Evolutionary conservation across 1,140 invertebrate genomes (phyloP), one percentile per base, ranked within the genome.

Genomic region (Cydia amplana): DNA sequence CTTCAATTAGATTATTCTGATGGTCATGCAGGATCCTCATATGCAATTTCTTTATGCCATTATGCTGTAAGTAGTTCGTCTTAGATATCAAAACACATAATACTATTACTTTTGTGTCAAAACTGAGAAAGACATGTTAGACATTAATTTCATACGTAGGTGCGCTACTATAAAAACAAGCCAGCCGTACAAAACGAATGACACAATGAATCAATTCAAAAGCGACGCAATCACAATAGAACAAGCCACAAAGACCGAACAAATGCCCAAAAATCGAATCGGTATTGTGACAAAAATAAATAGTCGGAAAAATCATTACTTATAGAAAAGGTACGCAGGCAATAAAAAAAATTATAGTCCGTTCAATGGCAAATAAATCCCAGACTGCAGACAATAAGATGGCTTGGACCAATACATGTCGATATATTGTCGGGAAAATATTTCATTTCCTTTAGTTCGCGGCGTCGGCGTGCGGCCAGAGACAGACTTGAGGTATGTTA

Each of bases 351-450:
- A 76, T 76, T 80, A 78, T 77, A 74, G 75, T 80, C 77, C 76
- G 77, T 80, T 77, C 70, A 76, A 51, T 67, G 76, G 76, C 76
- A 76, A 77, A 84, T 80, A 82, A 80, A 80, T 80, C 74, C 74
- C 80, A 82, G 80, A 55, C 67, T 73, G 75, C 23, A 73, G 73
- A 79, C 78, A 79, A 81, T 81, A 76, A 75, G 77, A 78, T 77
- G 76, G 25, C 75, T 63, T 72, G 67, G 72, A 74, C 77, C 78
- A 78, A 79, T 80, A 79, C 79, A 82, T 78, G 78, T 79, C 81
- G 78, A 82, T 84, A 82, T 84, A 82, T 81, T 81, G 83, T 84
- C 79, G 77, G 40, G 70, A 75, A 84, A 79, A 81, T 81, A 82
- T 81, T 84, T 82, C 78, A 84, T 84, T 82, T 70, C 65, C 65